Evolutionary conservation across 1,140 invertebrate genomes (phyloP), one percentile per base, ranked within the genome.

Genomic region (Schlechtendalia chinensis): DNA sequence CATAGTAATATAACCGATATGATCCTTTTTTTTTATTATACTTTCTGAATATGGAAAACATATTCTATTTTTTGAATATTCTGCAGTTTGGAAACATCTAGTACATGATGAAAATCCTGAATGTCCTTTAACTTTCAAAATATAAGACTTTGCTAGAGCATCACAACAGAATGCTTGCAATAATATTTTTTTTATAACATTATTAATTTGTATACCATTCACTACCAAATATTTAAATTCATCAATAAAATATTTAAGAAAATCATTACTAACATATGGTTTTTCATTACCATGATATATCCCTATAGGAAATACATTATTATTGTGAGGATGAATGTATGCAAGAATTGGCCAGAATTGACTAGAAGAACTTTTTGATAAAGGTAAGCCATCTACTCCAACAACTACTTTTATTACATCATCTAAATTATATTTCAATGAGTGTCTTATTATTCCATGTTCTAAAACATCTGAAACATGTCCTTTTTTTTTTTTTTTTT

Each of bases 71-170:
- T 59, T 59, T 2, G 16, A 59, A 59, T 59, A 59, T 59, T 59
- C 58, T 5, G 22, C 24, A 24, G n/a, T 59, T 59, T 59, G 24
- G 5, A 59, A 59, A 80, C 83, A 83, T 61, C 81, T 61, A 74
- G 84, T 81, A 29, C 82, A 71, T 45, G 80, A 82, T n/a, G 83
- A 82, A 72, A 45, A 53, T 50, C 82, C 72, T n/a, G 27, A 27
- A 27, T 83, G 59, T 63, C 29, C 69, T 54, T 45, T 71, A 10
- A 65, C 29, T 65, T 59, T 59, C 22, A 32, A 65, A 14, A 59
- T 0, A 59, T 24, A 59, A 0, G 56, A 59, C 22, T 22, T 22
- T 14, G 56, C 56, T 0, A 22, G 24, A 4, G 56, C 11, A 59
- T 59, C 56, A 59, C 56, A 59, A 12, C 56, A 59, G 22, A 59